A percentile compares a stretch with the other conserved stretches of the same genome.
These are phyloP conservation scores for Cantharis nigra DNA, from an alignment of 2,888 invertebrate genomes.

Conservation along the genomic window DNA sequence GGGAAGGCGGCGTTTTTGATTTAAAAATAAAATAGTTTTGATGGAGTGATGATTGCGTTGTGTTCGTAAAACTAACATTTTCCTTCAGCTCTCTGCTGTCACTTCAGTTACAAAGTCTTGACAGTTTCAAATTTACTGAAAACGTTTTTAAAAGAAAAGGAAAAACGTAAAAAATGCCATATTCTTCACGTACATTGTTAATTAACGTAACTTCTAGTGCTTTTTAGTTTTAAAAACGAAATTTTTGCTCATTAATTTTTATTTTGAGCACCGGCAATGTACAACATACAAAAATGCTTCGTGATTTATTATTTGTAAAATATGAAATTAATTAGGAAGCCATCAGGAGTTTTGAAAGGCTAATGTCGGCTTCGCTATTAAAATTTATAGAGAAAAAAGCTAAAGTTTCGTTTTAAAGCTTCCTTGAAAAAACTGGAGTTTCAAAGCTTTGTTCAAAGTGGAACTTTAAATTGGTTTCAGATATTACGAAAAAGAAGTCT, in stretches of 20 bases:
- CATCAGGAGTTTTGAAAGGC: background rate
- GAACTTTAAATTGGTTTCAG: background rate
- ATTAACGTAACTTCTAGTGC: background rate
- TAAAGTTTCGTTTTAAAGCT: background rate
- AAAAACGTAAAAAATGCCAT: background rate
- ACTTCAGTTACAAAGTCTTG: conserved; percentile 17
- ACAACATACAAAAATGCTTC: background rate
- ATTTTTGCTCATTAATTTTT: background rate
- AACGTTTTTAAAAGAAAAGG: background rate
- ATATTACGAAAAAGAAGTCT: background rate
- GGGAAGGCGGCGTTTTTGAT: background rate
- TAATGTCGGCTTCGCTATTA: background rate
- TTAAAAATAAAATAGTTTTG: conserved; percentile 7
- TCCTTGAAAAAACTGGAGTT: background rate
- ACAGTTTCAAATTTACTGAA: background rate
- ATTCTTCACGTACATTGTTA: background rate
- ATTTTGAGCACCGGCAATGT: background rate
- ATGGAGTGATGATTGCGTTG: conserved; percentile 20
- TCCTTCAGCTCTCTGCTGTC: conserved; percentile 10
- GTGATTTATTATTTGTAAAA: background rate
- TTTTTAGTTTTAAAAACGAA: background rate
- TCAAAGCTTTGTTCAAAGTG: background rate
- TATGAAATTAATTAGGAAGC: background rate
- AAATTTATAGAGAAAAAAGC: background rate
- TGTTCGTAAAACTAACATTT: conserved; percentile 22